These are phyloP conservation scores for Bibio marci DNA, from an alignment of 2,888 invertebrate genomes.

Conservation along the genomic window DNA sequence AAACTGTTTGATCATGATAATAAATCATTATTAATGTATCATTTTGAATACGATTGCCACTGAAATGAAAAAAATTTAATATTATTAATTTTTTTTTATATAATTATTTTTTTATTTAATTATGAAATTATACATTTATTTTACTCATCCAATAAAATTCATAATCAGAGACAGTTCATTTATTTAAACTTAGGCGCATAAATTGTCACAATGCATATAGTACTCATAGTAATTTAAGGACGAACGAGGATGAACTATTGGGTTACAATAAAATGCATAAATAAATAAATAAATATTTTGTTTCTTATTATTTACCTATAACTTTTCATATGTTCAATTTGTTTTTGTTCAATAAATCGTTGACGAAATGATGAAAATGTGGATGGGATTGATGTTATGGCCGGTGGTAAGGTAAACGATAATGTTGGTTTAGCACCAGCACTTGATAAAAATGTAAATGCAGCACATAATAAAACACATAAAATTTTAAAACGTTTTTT, in stretches of 20 bases:
- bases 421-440: constrained; percentile 27
- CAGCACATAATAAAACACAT: too few relatives aligned
- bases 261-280: background rate
- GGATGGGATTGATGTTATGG: constrained; percentile 21
- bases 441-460: constrained; percentile 16
- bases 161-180: too few relatives aligned
- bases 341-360: constrained; percentile 26
- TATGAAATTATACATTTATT: too few relatives aligned
- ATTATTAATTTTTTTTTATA: too few relatives aligned
- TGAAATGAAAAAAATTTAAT: constrained; percentile 30
- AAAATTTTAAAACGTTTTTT: too few relatives aligned
- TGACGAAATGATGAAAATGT: constrained; percentile 27
- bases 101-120: too few relatives aligned
- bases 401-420: constrained; percentile 15
- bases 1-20: constrained; percentile 66
- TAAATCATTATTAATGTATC: constrained; percentile 59
- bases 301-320: constrained; percentile 21
- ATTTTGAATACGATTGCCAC: constrained; percentile 44
- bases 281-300: background rate
- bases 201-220: background rate
- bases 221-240: background rate
- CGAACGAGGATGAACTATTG: background rate
- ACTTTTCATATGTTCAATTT: constrained; percentile 25
- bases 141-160: too few relatives aligned
- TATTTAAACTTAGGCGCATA: too few relatives aligned